Evolutionary conservation across 2,888 invertebrate genomes (phyloP).

Genomic region (Frankliniella fusca): DNA sequence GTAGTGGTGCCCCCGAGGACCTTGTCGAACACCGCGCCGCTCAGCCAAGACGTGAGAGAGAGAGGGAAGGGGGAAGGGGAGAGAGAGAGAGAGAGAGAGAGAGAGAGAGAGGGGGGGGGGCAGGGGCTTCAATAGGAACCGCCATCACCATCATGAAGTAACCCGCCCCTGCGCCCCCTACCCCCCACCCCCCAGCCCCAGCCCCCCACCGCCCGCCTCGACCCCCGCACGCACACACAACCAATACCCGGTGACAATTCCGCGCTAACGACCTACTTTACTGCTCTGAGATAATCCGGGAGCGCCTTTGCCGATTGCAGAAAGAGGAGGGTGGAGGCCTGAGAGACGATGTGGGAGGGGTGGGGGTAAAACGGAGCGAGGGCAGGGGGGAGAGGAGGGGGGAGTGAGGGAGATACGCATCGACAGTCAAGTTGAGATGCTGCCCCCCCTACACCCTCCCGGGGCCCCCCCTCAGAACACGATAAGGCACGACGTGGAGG

Average conservation of each 20-base stretch:
- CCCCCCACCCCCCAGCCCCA: not conserved
- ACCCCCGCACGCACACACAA: not conserved
- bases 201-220: not conserved
- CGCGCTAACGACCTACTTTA: slow-evolving; percentile 15
- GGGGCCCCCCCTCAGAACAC: not conserved
- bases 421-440: not conserved
- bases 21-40: too few relatives aligned
- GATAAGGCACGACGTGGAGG: not conserved
- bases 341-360: not conserved
- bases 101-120: not conserved
- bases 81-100: not conserved
- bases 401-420: not conserved
- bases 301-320: slow-evolving; percentile 5
- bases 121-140: not conserved
- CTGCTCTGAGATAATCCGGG: slow-evolving; percentile 5
- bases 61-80: not conserved
- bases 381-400: not conserved
- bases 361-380: not conserved
- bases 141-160: slow-evolving; percentile 1
- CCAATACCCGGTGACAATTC: slow-evolving; percentile 26
- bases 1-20: too few relatives aligned
- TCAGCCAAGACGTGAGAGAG: too few relatives aligned
- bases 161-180: not conserved
- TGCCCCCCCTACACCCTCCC: not conserved
- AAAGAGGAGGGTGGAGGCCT: not conserved